Percentiles rank a stretch among this genome's conserved stretches.
These are phyloP conservation scores for Brachystomella parvula DNA, from an alignment of 1,140 invertebrate genomes.

Conservation along the genomic window DNA sequence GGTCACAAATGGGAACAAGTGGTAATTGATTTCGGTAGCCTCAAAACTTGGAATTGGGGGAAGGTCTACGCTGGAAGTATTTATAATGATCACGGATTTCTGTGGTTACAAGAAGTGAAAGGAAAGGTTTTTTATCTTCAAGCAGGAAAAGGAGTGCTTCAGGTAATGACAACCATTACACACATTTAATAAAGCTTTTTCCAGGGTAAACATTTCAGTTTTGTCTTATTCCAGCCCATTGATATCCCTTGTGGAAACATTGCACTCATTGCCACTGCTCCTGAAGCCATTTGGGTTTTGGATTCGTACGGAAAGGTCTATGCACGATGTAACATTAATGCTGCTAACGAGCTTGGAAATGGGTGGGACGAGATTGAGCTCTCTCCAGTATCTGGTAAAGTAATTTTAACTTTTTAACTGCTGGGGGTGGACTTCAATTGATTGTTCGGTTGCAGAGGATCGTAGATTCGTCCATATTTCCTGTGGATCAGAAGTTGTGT, in stretches of 20 bases:
- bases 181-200: too few relatives aligned
- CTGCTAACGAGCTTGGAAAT: conserved; percentile 42
- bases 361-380: conserved; percentile 46
- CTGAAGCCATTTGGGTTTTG: conserved; percentile 48
- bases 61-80: conserved; percentile 43
- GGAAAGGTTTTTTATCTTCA: conserved; percentile 45
- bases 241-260: conserved; percentile 27
- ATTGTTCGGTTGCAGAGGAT: conserved; percentile 41
- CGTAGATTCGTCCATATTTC: conserved; percentile 44
- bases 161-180: conserved; percentile 31
- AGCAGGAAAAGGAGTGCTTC: conserved; percentile 31
- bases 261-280: conserved; percentile 42
- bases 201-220: neutral
- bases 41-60: conserved; percentile 40
- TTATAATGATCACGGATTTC: conserved; percentile 43
- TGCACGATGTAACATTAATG: conserved; percentile 45
- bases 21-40: conserved; percentile 30
- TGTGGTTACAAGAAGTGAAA: conserved; percentile 45
- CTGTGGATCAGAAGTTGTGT: conserved; percentile 48
- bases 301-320: conserved; percentile 44
- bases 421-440: conserved; percentile 1
- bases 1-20: conserved; percentile 45
- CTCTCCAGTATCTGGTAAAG: conserved; percentile 44
- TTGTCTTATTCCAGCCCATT: neutral
- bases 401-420: neutral